phyloP scores from a whole-genome alignment of 2,113 vertebrate species.

The Trogon surrucura region DNA sequence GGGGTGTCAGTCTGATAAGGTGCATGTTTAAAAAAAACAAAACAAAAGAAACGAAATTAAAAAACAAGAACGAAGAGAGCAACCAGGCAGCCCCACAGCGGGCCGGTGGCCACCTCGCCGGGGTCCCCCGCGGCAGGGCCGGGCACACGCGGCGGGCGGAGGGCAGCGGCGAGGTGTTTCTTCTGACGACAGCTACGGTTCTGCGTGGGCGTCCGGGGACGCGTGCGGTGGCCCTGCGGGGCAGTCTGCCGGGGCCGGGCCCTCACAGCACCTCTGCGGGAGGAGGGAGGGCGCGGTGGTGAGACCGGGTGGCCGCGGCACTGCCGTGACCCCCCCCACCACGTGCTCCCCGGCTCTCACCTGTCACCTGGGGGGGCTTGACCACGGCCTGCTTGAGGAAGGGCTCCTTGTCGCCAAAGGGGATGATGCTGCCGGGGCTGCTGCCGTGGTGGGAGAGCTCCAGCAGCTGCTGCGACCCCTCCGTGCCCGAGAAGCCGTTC shows the following conservation, averaged over 20 bases:
- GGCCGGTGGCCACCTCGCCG: accelerated
- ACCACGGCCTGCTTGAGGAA: conserved; percentile 90
- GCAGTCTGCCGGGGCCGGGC: background rate
- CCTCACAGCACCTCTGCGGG: conserved; percentile 77
- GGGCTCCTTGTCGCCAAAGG: conserved; percentile 86
- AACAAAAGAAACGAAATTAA: conserved; percentile 30
- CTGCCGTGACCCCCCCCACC: accelerated
- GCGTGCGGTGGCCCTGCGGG: background rate
- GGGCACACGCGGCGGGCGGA: accelerated
- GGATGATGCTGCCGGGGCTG: conserved; percentile 82
- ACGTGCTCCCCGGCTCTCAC: conserved; percentile 40
- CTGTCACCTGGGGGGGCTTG: conserved; percentile 92
- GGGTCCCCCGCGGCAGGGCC: background rate
- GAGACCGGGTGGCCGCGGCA: accelerated
- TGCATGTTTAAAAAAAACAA: conserved; percentile 79
- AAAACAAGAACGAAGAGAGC: conserved; percentile 58
- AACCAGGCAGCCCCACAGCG: background rate
- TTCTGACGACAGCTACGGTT: background rate
- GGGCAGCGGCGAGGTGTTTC: background rate
- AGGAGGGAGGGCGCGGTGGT: accelerated
- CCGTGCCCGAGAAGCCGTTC: conserved; percentile 86
- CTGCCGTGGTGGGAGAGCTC: conserved; percentile 79
- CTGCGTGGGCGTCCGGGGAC: background rate
- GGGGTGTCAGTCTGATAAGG: conserved; percentile 82
- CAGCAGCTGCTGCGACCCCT: conserved; percentile 77